These are phyloP conservation scores for Turritopsis dohrnii DNA, from an alignment of 30 jellyfish, hydroid and myxozoan genomes.

Conservation along the genomic window DNA sequence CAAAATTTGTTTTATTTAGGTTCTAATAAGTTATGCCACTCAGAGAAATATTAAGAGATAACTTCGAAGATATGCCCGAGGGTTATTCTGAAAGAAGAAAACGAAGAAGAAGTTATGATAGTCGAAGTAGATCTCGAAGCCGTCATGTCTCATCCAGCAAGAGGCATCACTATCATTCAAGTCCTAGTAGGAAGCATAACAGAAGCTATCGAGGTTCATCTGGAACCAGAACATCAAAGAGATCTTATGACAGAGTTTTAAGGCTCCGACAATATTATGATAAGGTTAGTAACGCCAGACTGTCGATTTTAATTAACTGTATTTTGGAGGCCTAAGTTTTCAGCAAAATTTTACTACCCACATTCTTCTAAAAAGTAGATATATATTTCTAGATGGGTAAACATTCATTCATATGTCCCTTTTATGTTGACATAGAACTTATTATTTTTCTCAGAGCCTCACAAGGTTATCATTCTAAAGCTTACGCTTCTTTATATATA, in stretches of 20 bases:
- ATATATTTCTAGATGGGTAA: neutral
- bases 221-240: constrained; percentile 78
- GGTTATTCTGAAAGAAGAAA: neutral
- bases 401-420: no score
- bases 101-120: neutral
- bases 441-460: no score
- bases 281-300: constrained; percentile 7
- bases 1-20: neutral
- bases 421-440: no score
- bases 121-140: constrained; percentile 30
- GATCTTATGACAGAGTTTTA: constrained; percentile 68
- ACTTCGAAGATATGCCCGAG: neutral
- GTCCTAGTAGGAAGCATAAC: constrained; percentile 47
- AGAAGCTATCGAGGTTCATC: constrained; percentile 81
- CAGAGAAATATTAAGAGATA: neutral
- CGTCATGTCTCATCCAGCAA: constrained; percentile 10
- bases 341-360: neutral
- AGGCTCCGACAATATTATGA: constrained; percentile 57
- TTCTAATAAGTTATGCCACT: neutral
- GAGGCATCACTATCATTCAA: constrained; percentile 19
- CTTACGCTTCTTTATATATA: no score
- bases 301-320: neutral
- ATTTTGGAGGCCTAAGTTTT: no score
- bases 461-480: no score
- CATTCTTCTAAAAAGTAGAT: neutral